Percentiles rank a stretch among this genome's conserved stretches.
These are phyloP conservation scores for Boleophthalmus pectinirostris DNA, from an alignment of 2,113 vertebrate genomes.

Conservation along the genomic window DNA sequence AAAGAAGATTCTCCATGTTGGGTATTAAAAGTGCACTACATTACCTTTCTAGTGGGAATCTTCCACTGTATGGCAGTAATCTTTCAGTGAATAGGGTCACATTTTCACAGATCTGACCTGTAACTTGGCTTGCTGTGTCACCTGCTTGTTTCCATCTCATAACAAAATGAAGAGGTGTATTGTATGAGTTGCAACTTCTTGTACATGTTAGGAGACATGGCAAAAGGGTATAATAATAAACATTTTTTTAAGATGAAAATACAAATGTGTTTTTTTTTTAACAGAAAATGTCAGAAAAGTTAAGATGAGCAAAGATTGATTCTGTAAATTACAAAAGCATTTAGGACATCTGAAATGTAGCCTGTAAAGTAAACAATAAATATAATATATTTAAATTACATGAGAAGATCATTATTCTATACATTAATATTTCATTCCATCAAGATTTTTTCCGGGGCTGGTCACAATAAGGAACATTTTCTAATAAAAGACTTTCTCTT, in stretches of 20 bases:
- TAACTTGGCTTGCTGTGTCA: too few species aligned
- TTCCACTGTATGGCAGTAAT: too few species aligned
- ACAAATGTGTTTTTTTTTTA: background rate
- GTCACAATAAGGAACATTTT: constrained; percentile 79
- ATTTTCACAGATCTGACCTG: too few species aligned
- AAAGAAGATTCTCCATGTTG: too few species aligned
- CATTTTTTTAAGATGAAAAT: background rate
- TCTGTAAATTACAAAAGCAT: background rate
- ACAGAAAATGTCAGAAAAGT: background rate
- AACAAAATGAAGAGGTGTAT: too few species aligned
- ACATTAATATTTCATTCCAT: constrained; percentile 13
- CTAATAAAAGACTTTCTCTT: constrained; percentile 68
- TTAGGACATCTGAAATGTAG: too few species aligned
- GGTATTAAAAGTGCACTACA: too few species aligned
- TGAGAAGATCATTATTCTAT: background rate
- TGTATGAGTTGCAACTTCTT: too few species aligned
- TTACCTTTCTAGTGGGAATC: too few species aligned
- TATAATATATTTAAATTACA: background rate
- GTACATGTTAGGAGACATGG: background rate
- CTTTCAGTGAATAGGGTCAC: too few species aligned
- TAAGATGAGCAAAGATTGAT: background rate
- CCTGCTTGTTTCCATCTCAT: too few species aligned
- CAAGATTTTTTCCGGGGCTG: constrained; percentile 69
- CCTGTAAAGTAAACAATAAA: background rate
- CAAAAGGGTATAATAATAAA: background rate